Percentiles rank a stretch among this genome's conserved stretches.
phyloP scores from a whole-genome alignment of 2,888 invertebrate species.

The Thysanoteuthis rhombus region DNA sequence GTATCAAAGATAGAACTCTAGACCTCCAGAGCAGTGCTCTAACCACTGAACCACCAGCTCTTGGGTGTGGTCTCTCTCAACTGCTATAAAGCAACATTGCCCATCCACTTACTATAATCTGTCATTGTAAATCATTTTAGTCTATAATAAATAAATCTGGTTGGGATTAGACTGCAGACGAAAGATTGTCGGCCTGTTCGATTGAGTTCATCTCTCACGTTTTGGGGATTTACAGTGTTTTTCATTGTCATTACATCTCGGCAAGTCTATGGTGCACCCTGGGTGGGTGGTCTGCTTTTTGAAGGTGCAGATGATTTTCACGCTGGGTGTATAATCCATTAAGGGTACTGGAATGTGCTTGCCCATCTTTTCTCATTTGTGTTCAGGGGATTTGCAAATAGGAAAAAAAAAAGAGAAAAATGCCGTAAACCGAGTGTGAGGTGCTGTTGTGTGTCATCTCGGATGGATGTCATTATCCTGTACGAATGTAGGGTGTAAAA shows the following conservation, averaged over 20 bases:
- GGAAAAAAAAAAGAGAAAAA: no score
- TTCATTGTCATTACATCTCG: neutral
- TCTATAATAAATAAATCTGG: neutral
- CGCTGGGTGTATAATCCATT: neutral
- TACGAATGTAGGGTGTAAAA: neutral
- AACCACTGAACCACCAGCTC: neutral
- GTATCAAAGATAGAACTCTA: no score
- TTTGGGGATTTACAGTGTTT: neutral
- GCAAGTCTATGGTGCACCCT: neutral
- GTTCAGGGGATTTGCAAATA: no score
- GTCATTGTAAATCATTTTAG: no score
- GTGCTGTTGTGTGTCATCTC: neutral
- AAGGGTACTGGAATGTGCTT: neutral
- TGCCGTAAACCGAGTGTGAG: neutral
- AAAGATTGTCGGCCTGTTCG: neutral
- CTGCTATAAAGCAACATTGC: neutral
- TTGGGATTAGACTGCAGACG: neutral
- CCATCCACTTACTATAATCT: constrained; percentile 13
- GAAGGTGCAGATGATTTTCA: neutral
- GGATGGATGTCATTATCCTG: neutral
- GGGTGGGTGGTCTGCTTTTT: neutral
- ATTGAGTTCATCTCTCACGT: neutral
- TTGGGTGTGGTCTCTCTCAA: neutral
- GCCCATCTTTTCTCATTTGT: neutral
- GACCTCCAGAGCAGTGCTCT: no score